Conservation (phyloP, 2,888 invertebrate species). For the Heliconius ismenius region DNA sequence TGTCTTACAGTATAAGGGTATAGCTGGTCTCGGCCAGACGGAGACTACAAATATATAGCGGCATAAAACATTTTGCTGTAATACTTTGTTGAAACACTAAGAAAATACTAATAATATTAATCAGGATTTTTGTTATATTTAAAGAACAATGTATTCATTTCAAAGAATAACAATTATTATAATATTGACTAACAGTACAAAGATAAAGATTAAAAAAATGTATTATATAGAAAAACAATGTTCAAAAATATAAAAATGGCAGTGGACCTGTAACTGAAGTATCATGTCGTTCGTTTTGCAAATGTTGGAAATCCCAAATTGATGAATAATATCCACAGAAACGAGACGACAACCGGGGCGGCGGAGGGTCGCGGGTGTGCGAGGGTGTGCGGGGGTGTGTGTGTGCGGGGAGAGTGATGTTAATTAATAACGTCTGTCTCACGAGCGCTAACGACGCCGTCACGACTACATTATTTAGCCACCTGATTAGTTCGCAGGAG, state of each 20-base stretch:
- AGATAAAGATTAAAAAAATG: too few species aligned
- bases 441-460: constrained; percentile 77
- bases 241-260: not conserved
- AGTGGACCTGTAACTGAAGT: not conserved
- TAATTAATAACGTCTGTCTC: constrained; percentile 81
- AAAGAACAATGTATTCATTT: not conserved
- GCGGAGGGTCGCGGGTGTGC: constrained; percentile 32
- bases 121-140: not conserved
- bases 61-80: constrained; percentile 43
- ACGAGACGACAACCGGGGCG: constrained; percentile 32
- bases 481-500: constrained; percentile 78
- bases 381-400: constrained; percentile 42
- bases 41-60: constrained; percentile 31
- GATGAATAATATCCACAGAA: constrained; percentile 43
- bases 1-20: constrained; percentile 44
- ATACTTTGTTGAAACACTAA: constrained; percentile 16
- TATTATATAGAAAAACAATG: not conserved
- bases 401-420: constrained; percentile 67
- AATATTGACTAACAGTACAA: not conserved
- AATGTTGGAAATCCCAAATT: constrained; percentile 40
- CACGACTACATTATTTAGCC: constrained; percentile 80
- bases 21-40: constrained; percentile 17
- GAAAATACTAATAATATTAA: not conserved
- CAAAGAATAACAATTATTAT: not conserved
- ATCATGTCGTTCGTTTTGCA: not conserved